Base-by-base conservation (phyloP, 2,797 vertebrate species). In the Pempheris klunzingeri region DNA sequence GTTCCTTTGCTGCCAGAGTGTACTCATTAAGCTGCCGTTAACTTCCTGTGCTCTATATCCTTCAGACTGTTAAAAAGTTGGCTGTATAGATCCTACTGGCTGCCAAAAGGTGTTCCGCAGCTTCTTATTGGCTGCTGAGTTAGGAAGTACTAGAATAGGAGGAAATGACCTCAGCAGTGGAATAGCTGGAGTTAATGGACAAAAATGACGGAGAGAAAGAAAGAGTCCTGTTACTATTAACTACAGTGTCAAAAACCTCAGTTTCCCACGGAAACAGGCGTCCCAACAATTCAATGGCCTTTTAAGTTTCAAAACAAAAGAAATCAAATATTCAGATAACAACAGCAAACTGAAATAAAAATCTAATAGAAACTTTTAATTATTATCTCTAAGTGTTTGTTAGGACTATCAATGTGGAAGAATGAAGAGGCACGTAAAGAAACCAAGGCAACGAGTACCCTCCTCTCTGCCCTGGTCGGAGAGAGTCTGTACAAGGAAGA, bases 361-460 rank as follows among this genome's bases (percentile, higher is more conserved):
- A 71, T 85, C 90, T 82, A 88, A 59, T 74, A 87, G 77, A 81
- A 91, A 83, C 18, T 58, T 78, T 47, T 75, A 75, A 72, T 70
- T 53, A 43, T 86, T 53, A 43, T 86, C 38, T 83, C 68, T 77
- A 63, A 43, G 32, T 54, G 61, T 74, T 76, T 75, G 77, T 80
- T 73, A 83, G 71, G 66, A 81, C 82, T 86, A 83, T 82, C 64
- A 43, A 38, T 85, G 62, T 86, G 88, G 83, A 53, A 90, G 76
- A 90, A 93, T 93, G 90, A 92, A 93, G 89, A 95, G 94, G 92
- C 92, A 96, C 90, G 90, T 93, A 94, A 91, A 95, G 90, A 92
- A 94, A 93, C 92, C 93, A 94, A 92, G 92, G 93, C 91, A 93
- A 87, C 87, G 26, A 80, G 84, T 72, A 58, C 59, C 81, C 67